A percentile compares a stretch with the other conserved stretches of the same genome.
phyloP scores from a whole-genome alignment of 2,888 invertebrate species.

The Lapara coniferarum region DNA sequence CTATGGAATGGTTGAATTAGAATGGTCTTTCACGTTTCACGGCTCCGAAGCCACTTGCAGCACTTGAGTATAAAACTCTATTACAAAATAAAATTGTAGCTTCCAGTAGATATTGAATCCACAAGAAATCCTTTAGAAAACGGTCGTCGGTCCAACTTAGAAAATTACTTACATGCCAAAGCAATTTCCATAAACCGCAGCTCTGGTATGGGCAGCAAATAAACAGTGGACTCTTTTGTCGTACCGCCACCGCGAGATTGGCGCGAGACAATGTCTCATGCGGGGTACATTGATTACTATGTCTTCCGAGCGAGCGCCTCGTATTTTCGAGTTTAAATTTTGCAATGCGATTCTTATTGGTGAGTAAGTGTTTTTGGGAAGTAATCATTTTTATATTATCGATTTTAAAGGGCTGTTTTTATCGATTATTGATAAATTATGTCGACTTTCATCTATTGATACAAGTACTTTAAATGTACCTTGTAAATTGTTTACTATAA shows the following conservation, averaged over 20 bases:
- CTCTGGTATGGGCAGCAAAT: slow-evolving; percentile 70
- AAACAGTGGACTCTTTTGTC: slow-evolving; percentile 73
- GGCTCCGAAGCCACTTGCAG: too few species aligned
- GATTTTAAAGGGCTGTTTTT: neutral
- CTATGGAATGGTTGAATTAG: too few species aligned
- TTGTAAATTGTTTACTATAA: too few species aligned
- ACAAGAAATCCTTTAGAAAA: slow-evolving; percentile 60
- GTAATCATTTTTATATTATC: neutral
- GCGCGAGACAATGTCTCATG: slow-evolving; percentile 69
- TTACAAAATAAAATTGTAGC: neutral
- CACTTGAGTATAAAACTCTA: too few species aligned
- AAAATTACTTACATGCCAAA: slow-evolving; percentile 79
- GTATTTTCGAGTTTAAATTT: neutral
- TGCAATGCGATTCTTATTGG: neutral
- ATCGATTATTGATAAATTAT: too few species aligned
- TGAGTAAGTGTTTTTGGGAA: neutral
- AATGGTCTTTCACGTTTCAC: too few species aligned
- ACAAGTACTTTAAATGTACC: too few species aligned
- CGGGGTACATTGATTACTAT: slow-evolving; percentile 52
- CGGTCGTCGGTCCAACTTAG: slow-evolving; percentile 68
- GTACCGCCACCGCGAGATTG: slow-evolving; percentile 73
- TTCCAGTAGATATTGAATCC: slow-evolving; percentile 29
- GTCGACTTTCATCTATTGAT: too few species aligned
- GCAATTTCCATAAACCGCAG: slow-evolving; percentile 77
- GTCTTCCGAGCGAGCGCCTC: slow-evolving; percentile 14